A percentile compares a stretch with the other conserved stretches of the same genome.
phyloP scores from a whole-genome alignment of 2,797 vertebrate species.

The Adrianichthys oophorus region DNA sequence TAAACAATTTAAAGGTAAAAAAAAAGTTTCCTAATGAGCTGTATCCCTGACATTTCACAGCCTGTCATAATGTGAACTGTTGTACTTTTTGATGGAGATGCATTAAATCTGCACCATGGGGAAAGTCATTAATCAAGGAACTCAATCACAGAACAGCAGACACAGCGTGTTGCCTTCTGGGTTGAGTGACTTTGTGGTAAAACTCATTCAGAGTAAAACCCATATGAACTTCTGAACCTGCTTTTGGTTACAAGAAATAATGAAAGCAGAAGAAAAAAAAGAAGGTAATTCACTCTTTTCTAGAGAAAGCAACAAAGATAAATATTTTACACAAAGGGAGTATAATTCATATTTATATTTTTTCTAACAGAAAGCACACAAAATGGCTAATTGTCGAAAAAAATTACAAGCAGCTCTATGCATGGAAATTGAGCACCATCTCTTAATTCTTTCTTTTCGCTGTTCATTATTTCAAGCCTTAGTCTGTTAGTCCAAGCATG shows the following conservation, averaged over 20 bases:
- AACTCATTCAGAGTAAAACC: conserved; percentile 21
- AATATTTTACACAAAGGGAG: too few relatives aligned
- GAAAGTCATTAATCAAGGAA: conserved; percentile 12
- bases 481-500: conserved; percentile 1
- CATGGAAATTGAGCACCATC: background rate
- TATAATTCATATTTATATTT: too few relatives aligned
- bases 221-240: conserved; percentile 38
- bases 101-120: background rate
- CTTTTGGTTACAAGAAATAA: conserved; percentile 25
- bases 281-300: background rate
- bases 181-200: conserved; percentile 2
- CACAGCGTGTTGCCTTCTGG: conserved; percentile 1
- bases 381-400: conserved; percentile 21
- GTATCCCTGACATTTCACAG: conserved; percentile 34
- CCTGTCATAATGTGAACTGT: background rate
- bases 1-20: too few relatives aligned
- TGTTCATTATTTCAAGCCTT: conserved; percentile 2
- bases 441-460: background rate
- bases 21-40: conserved; percentile 17
- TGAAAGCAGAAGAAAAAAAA: conserved; percentile 11
- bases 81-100: background rate
- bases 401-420: conserved; percentile 44
- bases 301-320: too few relatives aligned
- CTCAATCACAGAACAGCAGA: background rate
- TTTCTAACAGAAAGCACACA: conserved; percentile 1